Percentiles rank a stretch among this genome's conserved stretches.
These are phyloP conservation scores for Drosophila mulleri DNA, from an alignment of 2,888 invertebrate species.

Conservation along the genomic window DNA sequence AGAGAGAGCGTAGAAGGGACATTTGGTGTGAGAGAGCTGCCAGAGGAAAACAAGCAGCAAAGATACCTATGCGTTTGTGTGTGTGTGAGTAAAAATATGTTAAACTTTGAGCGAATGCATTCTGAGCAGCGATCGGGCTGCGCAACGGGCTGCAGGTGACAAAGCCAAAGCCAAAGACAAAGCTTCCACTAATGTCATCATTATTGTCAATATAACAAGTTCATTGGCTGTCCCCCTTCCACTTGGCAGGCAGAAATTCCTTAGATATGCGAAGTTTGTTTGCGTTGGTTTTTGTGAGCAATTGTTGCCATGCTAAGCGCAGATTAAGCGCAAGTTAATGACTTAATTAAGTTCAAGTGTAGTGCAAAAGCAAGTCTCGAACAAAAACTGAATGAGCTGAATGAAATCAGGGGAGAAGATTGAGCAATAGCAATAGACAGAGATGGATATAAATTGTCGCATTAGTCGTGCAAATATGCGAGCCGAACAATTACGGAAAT, in stretches of 20 bases:
- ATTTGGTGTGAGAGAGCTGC: conserved; percentile 14
- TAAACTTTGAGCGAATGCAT: conserved; percentile 51
- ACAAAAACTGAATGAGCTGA: conserved; percentile 27
- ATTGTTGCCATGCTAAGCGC: conserved; percentile 52
- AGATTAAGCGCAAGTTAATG: conserved; percentile 75
- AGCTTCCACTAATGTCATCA: conserved; percentile 72
- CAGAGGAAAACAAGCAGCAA: conserved; percentile 16
- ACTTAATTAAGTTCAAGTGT: conserved; percentile 70
- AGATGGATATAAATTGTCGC: conserved; percentile 48
- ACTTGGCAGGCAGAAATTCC: conserved; percentile 63
- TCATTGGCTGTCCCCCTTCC: conserved; percentile 55
- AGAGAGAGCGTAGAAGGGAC: conserved; percentile 8
- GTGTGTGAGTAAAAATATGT: conserved; percentile 39
- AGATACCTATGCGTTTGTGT: neutral
- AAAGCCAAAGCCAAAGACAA: conserved; percentile 47
- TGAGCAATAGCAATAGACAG: conserved; percentile 28
- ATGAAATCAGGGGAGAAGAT: conserved; percentile 39
- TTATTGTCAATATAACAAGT: conserved; percentile 78
- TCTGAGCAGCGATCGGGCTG: conserved; percentile 34
- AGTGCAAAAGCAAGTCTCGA: conserved; percentile 31
- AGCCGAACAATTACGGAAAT: conserved; percentile 31
- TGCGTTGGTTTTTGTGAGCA: conserved; percentile 26
- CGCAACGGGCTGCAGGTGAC: conserved; percentile 59
- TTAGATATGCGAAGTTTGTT: conserved; percentile 58
- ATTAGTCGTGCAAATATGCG: conserved; percentile 62